phyloP scores from a whole-genome alignment of 2,888 invertebrate species.

The Drosophila putrida region DNA sequence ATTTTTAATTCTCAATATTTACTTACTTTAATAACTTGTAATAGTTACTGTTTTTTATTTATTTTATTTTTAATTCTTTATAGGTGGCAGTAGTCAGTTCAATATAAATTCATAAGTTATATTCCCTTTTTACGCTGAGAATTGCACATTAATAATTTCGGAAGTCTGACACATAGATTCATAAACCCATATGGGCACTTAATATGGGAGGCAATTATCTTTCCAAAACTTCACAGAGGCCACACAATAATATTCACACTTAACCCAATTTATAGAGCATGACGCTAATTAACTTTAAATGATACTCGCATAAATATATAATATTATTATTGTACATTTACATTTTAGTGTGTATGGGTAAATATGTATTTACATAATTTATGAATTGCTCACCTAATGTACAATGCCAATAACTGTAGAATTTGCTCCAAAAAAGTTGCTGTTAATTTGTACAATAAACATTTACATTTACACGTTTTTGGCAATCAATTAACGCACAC shows the following conservation, averaged over 20 bases:
- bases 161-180: slow-evolving; percentile 14
- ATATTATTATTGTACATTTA: slow-evolving; percentile 13
- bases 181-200: slow-evolving; percentile 30
- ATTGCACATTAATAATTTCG: neutral
- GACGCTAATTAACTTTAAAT: slow-evolving; percentile 73
- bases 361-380: slow-evolving; percentile 39
- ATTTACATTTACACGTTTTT: slow-evolving; percentile 51
- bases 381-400: slow-evolving; percentile 55
- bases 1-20: neutral
- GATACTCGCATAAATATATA: slow-evolving; percentile 25
- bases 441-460: slow-evolving; percentile 64
- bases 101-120: neutral
- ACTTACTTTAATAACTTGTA: neutral
- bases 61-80: neutral
- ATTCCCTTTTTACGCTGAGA: neutral
- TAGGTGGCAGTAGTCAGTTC: no score
- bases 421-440: slow-evolving; percentile 63
- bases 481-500: slow-evolving; percentile 74
- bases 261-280: slow-evolving; percentile 77
- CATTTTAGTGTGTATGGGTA: neutral
- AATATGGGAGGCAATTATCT: slow-evolving; percentile 9
- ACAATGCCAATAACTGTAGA: slow-evolving; percentile 34
- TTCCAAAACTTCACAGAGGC: slow-evolving; percentile 35
- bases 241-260: slow-evolving; percentile 52
- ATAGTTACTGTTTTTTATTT: no score